phyloP scores from a whole-genome alignment of 2,113 vertebrate species.

The Hiodon tergisus region DNA sequence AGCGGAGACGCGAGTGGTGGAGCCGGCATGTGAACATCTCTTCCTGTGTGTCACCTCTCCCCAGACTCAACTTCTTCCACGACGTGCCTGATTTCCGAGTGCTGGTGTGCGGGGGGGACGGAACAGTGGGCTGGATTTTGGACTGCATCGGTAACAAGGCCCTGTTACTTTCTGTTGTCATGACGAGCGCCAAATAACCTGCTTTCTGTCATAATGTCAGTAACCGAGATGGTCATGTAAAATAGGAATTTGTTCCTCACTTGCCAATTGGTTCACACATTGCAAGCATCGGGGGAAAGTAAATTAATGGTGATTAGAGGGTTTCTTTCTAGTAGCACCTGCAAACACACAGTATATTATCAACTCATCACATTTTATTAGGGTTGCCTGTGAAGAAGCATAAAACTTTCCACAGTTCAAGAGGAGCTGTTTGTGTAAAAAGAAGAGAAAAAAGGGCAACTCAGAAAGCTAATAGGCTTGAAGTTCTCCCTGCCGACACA shows the following conservation, averaged over 20 bases:
- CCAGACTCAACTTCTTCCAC: constrained; percentile 80
- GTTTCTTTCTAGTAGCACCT: too few species aligned
- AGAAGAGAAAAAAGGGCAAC: too few species aligned
- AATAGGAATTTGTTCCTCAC: too few species aligned
- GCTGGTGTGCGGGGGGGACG: constrained; percentile 83
- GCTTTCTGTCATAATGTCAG: neutral
- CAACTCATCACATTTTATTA: too few species aligned
- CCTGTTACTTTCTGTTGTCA: neutral
- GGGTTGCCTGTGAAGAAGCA: too few species aligned
- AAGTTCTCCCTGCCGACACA: neutral
- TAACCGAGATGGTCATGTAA: too few species aligned
- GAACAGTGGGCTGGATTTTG: constrained; percentile 89
- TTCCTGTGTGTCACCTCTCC: constrained; percentile 34
- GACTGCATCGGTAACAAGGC: constrained; percentile 75
- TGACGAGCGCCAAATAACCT: neutral
- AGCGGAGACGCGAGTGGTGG: neutral
- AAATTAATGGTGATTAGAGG: too few species aligned
- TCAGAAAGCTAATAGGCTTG: neutral
- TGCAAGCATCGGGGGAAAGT: too few species aligned
- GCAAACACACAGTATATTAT: too few species aligned
- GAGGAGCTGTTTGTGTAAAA: too few species aligned
- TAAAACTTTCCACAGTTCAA: too few species aligned
- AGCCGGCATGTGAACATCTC: neutral
- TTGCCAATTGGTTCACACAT: too few species aligned
- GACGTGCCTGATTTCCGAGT: constrained; percentile 77